These are phyloP conservation scores for Fratercula arctica DNA, from an alignment of 2,797 vertebrate species.

Conservation along the genomic window DNA sequence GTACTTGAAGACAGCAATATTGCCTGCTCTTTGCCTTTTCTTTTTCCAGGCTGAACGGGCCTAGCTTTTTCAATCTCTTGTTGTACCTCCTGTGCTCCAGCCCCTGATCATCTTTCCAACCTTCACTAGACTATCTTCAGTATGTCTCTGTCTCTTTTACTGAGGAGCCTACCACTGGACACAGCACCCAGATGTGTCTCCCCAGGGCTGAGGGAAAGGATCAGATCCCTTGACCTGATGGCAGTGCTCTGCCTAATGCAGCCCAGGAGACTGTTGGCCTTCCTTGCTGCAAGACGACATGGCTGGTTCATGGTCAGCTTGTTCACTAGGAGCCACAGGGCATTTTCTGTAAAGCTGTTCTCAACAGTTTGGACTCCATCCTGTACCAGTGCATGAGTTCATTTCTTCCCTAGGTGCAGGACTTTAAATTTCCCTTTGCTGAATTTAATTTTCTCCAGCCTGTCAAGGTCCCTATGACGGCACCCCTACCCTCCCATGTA, in stretches of 20 bases:
- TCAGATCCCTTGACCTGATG: neutral
- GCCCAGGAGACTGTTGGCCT: neutral
- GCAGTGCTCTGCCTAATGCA: neutral
- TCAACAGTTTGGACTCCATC: neutral
- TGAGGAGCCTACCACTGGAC: neutral
- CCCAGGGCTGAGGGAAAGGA: neutral
- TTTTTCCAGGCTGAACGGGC: neutral
- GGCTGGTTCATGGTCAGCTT: neutral
- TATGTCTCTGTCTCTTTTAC: neutral
- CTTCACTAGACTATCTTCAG: neutral
- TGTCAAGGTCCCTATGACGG: neutral
- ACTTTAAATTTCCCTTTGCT: neutral
- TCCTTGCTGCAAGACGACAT: neutral
- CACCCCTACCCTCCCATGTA: neutral
- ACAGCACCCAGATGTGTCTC: neutral
- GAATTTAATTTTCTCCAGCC: neutral
- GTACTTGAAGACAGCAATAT: neutral
- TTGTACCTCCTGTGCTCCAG: neutral
- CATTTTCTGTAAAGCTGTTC: neutral
- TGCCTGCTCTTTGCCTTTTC: neutral
- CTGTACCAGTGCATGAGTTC: too few relatives aligned
- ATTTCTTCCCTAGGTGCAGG: neutral
- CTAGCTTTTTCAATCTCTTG: neutral
- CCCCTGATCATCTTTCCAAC: neutral
- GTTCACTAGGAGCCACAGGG: neutral